Evolutionary conservation across 23 tunicate genomes (phyloP), one percentile per base, ranked within the genome.

Genomic region (Clavelina lepadiformis): DNA sequence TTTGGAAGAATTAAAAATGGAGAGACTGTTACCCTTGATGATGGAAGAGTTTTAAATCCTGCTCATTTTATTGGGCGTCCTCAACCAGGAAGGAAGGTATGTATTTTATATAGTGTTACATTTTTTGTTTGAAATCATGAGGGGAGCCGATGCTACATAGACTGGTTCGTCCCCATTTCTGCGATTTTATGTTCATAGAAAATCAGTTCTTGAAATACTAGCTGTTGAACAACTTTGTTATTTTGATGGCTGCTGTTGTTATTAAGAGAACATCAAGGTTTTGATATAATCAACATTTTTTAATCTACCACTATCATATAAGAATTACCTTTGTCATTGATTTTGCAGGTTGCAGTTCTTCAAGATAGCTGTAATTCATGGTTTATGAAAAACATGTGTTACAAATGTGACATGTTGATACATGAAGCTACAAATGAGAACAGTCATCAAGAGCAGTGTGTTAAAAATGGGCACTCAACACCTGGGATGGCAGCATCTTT

Each of bases 321-420:
- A 20, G 8, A 55, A 55, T 23, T 13, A 55, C 23, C 18, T 61
- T n/a, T n/a, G n/a, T n/a, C n/a, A n/a, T n/a, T n/a, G 3, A 19
- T 3, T 15, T 52, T 67, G 35, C 31, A 71, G 79, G 69, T 89
- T 29, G 97, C 97, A 1, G 65, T 89, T 19, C 57, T 89, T 2
- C 97, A 89, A 81, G 97, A 89, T 71, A 89, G 89, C 11, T 77
- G 91, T 29, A 80, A 89, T 63, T 81, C 97, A 2, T 79, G 86
- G 82, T 51, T 72, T 2, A 65, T 83, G 81, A 65, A 60, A 35
- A 72, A 76, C 24, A 38, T 77, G n/a, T 91, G 98, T 47, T 65
- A 72, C 26, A 52, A 72, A 34, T 77, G 92, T 47, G 77, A 83
- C 38, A 6, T 91, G 35, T 36, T 91, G 11, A 55, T 91, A 3